These are phyloP conservation scores for Antennarius striatus DNA, from an alignment of 2,113 vertebrate genomes.

Conservation along the genomic window DNA sequence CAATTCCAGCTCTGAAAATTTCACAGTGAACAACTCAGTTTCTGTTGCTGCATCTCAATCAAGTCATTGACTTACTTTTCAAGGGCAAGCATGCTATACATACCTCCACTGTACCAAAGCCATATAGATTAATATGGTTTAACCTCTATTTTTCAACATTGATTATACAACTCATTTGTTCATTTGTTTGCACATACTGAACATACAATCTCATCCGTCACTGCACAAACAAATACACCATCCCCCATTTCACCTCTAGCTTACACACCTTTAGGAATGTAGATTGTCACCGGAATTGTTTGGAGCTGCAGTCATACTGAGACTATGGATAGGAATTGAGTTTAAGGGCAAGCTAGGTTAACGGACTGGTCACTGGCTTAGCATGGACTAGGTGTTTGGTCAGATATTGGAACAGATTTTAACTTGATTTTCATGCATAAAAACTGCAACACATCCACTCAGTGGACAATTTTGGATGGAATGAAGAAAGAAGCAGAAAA, in stretches of 20 bases:
- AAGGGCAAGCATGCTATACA: slow-evolving; percentile 52
- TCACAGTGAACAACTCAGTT: slow-evolving; percentile 46
- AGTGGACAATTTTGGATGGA: slow-evolving; percentile 16
- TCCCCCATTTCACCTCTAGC: background rate
- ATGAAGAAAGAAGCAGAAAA: slow-evolving; percentile 1
- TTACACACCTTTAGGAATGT: slow-evolving; percentile 18
- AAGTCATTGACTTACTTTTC: slow-evolving; percentile 60
- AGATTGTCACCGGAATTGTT: slow-evolving; percentile 34
- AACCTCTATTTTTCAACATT: slow-evolving; percentile 11
- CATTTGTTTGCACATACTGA: slow-evolving; percentile 23
- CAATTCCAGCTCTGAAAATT: slow-evolving; percentile 40
- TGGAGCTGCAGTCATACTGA: slow-evolving; percentile 31
- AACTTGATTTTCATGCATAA: slow-evolving; percentile 66
- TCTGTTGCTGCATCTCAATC: slow-evolving; percentile 67
- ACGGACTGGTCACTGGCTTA: slow-evolving; percentile 64
- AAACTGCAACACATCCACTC: slow-evolving; percentile 30
- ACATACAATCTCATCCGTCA: background rate
- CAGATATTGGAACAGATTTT: slow-evolving; percentile 70
- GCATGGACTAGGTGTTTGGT: slow-evolving; percentile 60
- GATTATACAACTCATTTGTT: slow-evolving; percentile 31
- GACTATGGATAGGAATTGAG: slow-evolving; percentile 48
- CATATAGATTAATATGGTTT: background rate
- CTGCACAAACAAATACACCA: background rate
- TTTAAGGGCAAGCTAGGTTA: slow-evolving; percentile 54
- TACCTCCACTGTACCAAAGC: slow-evolving; percentile 12